Conservation (phyloP, 2,888 invertebrate species). For the Cyclophora punctaria region DNA sequence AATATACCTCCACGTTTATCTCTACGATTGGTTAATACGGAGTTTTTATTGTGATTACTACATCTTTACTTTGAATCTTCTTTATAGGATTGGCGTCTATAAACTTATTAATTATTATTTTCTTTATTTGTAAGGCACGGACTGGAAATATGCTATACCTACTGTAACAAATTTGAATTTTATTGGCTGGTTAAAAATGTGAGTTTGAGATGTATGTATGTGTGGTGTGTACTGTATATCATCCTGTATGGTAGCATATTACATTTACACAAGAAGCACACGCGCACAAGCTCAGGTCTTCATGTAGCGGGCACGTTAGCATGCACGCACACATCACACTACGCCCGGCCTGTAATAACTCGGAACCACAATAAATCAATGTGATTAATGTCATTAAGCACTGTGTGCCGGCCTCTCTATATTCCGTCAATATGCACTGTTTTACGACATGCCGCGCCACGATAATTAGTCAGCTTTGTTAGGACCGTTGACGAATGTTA, state of each 20-base stretch:
- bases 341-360: constrained; percentile 73
- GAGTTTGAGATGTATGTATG: no score
- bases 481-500: constrained; percentile 61
- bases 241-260: constrained; percentile 53
- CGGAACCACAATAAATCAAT: constrained; percentile 76
- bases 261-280: constrained; percentile 64
- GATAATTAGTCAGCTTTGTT: constrained; percentile 75
- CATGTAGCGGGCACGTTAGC: constrained; percentile 30
- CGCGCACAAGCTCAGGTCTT: constrained; percentile 32
- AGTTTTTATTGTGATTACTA: no score
- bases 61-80: no score
- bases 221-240: constrained; percentile 33
- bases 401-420: constrained; percentile 75
- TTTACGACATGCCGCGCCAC: constrained; percentile 72
- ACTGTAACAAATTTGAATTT: no score
- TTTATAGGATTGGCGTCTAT: no score
- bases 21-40: no score
- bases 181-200: no score
- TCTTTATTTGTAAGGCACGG: no score
- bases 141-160: no score
- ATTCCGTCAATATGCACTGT: constrained; percentile 76
- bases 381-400: constrained; percentile 76
- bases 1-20: no score
- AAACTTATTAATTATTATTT: no score
- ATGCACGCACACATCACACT: constrained; percentile 47